A percentile compares a stretch with the other conserved stretches of the same genome.
Conservation (phyloP, 1,140 invertebrate species). For the Drosophila sulfurigaster region DNA sequence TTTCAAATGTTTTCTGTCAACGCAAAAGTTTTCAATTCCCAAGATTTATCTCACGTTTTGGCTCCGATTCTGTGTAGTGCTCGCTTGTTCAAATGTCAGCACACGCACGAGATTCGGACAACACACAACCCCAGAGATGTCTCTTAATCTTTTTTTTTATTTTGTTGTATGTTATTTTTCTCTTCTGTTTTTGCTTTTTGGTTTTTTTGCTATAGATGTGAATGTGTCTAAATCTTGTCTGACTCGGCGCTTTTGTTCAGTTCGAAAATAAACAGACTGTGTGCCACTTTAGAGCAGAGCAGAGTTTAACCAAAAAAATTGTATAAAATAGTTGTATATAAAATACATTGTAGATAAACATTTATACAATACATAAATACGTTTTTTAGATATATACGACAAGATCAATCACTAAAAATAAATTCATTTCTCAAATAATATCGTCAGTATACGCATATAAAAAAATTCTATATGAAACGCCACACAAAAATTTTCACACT, state of each 20-base stretch:
- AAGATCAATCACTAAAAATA: conserved; percentile 84
- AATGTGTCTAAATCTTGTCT: conserved; percentile 57
- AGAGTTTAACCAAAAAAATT: conserved; percentile 58
- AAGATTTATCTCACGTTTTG: conserved; percentile 49
- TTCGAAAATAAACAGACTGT: conserved; percentile 83
- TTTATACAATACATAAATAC: conserved; percentile 26
- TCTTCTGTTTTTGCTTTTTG: no score
- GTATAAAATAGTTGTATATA: conserved; percentile 62
- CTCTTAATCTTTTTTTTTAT: conserved; percentile 26
- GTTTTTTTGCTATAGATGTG: conserved; percentile 26
- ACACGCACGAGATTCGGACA: conserved; percentile 43
- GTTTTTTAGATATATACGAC: conserved; percentile 37
- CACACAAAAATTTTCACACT: conserved; percentile 50
- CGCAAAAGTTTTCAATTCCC: conserved; percentile 21
- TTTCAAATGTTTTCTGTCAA: conserved; percentile 45
- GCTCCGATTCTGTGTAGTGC: conserved; percentile 28
- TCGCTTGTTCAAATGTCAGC: conserved; percentile 50
- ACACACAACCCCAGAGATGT: conserved; percentile 24
- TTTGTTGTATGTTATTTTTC: neutral
- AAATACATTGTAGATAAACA: conserved; percentile 27
- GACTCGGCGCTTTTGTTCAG: conserved; percentile 66
- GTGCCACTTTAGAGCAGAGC: conserved; percentile 75
- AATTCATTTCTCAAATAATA: conserved; percentile 52
- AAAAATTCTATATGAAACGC: conserved; percentile 34
- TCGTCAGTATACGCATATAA: conserved; percentile 33